Conservation (phyloP, 2,888 invertebrate species). For the Globia sparganii region DNA sequence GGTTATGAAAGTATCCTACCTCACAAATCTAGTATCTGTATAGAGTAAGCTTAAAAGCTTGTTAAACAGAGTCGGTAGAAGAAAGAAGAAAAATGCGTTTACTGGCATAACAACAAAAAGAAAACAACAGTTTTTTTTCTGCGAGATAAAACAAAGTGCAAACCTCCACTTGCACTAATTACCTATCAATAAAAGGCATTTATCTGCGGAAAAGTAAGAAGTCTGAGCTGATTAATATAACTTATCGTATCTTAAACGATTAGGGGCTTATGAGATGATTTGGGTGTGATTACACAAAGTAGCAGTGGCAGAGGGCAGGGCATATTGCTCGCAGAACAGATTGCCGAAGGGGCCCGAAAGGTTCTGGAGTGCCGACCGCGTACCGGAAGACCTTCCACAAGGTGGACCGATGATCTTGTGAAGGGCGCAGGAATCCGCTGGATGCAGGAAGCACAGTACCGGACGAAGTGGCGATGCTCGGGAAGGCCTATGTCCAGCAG, state of each 20-base stretch:
- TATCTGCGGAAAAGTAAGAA: not conserved
- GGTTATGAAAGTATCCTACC: not conserved
- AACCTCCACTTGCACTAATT: not conserved
- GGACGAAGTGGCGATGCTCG: not conserved
- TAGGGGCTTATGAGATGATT: not conserved
- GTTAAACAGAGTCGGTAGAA: not conserved
- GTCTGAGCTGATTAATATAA: not conserved
- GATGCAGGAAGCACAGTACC: not conserved
- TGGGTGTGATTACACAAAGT: not conserved
- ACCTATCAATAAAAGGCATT: not conserved
- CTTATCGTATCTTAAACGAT: not conserved
- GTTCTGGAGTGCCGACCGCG: not conserved
- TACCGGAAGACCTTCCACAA: not conserved
- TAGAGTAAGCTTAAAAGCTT: not conserved
- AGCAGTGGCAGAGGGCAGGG: not conserved
- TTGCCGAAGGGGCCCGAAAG: not conserved
- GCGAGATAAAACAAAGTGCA: not conserved
- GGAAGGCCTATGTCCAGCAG: not conserved
- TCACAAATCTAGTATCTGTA: not conserved
- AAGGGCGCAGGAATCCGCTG: not conserved
- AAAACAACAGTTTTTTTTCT: not conserved
- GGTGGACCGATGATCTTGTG: not conserved
- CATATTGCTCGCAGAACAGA: not conserved
- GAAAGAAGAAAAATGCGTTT: too few species aligned
- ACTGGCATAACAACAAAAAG: too few species aligned